Percentiles rank a stretch among this genome's conserved stretches.
These are phyloP conservation scores for Drosophila mulleri DNA, from an alignment of 2,888 invertebrate genomes.

Conservation along the genomic window DNA sequence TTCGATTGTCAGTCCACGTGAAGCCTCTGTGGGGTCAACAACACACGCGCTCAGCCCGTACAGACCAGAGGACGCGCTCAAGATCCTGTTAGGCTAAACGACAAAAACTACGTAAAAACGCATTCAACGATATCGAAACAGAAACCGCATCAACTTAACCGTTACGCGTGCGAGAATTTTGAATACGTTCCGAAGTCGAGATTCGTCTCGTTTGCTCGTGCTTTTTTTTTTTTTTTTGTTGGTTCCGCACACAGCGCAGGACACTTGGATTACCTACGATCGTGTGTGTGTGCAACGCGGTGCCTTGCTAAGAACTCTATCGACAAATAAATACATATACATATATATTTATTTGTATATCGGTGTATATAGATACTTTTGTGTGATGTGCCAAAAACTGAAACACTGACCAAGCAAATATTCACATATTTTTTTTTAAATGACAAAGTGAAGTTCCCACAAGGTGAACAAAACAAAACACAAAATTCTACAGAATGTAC, in stretches of 20 bases:
- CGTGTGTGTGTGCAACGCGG: constrained; percentile 69
- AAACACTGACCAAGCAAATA: constrained; percentile 16
- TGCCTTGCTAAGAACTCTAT: constrained; percentile 40
- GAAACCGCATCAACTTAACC: background rate
- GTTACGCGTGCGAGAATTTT: constrained; percentile 20
- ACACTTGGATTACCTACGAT: constrained; percentile 77
- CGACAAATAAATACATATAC: background rate
- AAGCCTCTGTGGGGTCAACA: constrained; percentile 85
- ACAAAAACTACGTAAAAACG: constrained; percentile 23
- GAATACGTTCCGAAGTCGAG: constrained; percentile 1
- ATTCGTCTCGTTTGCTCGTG: background rate
- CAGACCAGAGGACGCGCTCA: constrained; percentile 34
- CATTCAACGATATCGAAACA: background rate
- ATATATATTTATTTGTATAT: constrained; percentile 1
- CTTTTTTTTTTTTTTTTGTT: constrained; percentile 15
- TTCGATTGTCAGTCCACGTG: constrained; percentile 83
- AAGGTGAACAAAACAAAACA: background rate
- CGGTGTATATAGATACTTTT: background rate
- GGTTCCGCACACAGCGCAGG: constrained; percentile 61
- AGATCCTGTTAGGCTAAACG: constrained; percentile 53
- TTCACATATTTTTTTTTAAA: constrained; percentile 51
- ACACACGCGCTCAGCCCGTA: constrained; percentile 71
- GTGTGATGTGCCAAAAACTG: constrained; percentile 60
- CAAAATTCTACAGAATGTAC: constrained; percentile 55
- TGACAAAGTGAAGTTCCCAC: constrained; percentile 31